Evolutionary conservation across 1,140 invertebrate genomes (phyloP).

Genomic region (Aphidius ervi): DNA sequence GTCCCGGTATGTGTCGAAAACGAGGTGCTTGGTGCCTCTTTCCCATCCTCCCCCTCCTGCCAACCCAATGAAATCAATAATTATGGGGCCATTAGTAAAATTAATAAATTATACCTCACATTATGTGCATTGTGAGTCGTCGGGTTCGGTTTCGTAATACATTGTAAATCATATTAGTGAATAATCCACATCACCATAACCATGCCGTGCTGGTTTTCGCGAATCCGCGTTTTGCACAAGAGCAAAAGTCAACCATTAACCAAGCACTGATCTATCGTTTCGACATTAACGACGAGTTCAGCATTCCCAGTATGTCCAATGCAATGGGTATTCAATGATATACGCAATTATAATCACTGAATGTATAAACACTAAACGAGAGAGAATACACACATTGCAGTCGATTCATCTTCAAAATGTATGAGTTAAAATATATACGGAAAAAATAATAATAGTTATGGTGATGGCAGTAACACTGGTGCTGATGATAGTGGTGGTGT

Average conservation of each 20-base stretch:
- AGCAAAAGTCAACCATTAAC: constrained; percentile 29
- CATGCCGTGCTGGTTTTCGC: constrained; percentile 31
- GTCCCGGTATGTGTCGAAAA: constrained; percentile 35
- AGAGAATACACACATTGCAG: no score
- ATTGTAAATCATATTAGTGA: constrained; percentile 56
- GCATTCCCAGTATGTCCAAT: constrained; percentile 12
- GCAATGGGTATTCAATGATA: constrained; percentile 1
- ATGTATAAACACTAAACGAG: not conserved
- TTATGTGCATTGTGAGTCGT: constrained; percentile 54
- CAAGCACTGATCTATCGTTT: constrained; percentile 26
- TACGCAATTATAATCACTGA: constrained; percentile 13
- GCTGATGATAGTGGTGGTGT: no score
- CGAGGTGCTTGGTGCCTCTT: constrained; percentile 29
- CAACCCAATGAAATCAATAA: constrained; percentile 49
- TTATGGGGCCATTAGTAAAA: constrained; percentile 57
- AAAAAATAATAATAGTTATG: no score
- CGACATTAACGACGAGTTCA: constrained; percentile 25
- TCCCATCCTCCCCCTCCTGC: constrained; percentile 14
- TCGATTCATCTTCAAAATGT: no score
- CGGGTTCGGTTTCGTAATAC: constrained; percentile 38
- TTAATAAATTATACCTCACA: constrained; percentile 56
- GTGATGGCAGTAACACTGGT: no score
- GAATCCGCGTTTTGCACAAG: constrained; percentile 21
- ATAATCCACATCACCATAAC: constrained; percentile 54
- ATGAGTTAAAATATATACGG: no score